Evolutionary conservation across 2,113 vertebrate genomes (phyloP).

Genomic region (Catagonus wagneri): DNA sequence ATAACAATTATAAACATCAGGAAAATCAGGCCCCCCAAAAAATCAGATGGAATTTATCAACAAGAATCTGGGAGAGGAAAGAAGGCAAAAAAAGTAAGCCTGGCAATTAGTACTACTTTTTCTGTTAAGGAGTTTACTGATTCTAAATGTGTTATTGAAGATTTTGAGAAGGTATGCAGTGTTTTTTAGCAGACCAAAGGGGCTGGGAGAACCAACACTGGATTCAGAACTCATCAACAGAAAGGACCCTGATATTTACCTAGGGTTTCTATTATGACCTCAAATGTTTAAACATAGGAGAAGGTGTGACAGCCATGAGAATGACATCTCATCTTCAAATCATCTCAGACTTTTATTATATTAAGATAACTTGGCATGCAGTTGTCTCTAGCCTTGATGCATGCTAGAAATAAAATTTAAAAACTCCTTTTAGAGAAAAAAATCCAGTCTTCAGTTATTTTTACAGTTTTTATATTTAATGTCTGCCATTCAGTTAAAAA

Average conservation of each 20-base stretch:
- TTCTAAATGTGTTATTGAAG: not conserved
- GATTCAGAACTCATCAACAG: not conserved
- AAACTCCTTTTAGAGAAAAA: not conserved
- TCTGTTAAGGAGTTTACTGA: not conserved
- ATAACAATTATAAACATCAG: not conserved
- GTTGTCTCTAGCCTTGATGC: not conserved
- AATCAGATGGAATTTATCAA: not conserved
- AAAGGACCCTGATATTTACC: not conserved
- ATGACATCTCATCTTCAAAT: not conserved
- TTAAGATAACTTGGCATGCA: not conserved
- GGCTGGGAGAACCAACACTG: not conserved
- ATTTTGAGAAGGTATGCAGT: not conserved
- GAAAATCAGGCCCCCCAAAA: not conserved
- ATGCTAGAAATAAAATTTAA: constrained; percentile 1
- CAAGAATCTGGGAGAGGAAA: not conserved
- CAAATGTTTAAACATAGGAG: not conserved
- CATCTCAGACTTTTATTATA: not conserved
- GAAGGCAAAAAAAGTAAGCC: not conserved
- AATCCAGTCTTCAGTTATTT: not conserved
- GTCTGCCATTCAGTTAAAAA: not conserved
- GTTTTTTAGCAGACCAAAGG: not conserved
- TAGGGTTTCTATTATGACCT: not conserved
- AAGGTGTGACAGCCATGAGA: not conserved
- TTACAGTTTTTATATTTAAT: not conserved
- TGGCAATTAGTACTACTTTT: not conserved